phyloP scores from a whole-genome alignment of 1,140 invertebrate genomes.

The Asbolus verrucosus region DNA sequence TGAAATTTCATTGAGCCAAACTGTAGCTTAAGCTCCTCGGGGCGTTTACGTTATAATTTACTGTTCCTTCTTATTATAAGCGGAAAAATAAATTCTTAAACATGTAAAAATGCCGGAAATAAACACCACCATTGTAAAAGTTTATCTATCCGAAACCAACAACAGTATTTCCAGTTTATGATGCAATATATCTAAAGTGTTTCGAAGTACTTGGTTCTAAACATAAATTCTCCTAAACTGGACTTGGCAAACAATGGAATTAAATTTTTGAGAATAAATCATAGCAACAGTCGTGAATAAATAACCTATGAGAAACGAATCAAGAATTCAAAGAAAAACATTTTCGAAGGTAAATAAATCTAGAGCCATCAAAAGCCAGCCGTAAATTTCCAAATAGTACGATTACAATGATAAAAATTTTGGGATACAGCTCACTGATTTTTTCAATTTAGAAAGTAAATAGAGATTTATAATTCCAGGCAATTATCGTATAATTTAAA shows the following conservation, averaged over 20 bases:
- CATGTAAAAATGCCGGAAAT: slow-evolving; percentile 31
- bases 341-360: no score
- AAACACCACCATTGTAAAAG: slow-evolving; percentile 25
- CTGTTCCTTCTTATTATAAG: slow-evolving; percentile 1
- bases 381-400: no score
- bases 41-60: background rate
- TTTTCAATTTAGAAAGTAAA: no score
- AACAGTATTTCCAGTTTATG: slow-evolving; percentile 44
- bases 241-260: slow-evolving; percentile 45
- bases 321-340: background rate
- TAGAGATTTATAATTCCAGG: no score
- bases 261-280: slow-evolving; percentile 45
- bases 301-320: slow-evolving; percentile 23
- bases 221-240: slow-evolving; percentile 44
- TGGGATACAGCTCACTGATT: no score
- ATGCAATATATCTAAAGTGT: slow-evolving; percentile 47
- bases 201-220: slow-evolving; percentile 43
- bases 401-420: no score
- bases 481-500: no score
- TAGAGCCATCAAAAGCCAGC: no score
- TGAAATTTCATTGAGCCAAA: background rate
- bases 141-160: slow-evolving; percentile 44
- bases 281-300: slow-evolving; percentile 40
- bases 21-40: background rate
- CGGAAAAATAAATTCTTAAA: slow-evolving; percentile 17